A percentile compares a stretch with the other conserved stretches of the same genome.
Conservation (phyloP, 1,140 invertebrate genomes). For the Danaus melanippus region DNA sequence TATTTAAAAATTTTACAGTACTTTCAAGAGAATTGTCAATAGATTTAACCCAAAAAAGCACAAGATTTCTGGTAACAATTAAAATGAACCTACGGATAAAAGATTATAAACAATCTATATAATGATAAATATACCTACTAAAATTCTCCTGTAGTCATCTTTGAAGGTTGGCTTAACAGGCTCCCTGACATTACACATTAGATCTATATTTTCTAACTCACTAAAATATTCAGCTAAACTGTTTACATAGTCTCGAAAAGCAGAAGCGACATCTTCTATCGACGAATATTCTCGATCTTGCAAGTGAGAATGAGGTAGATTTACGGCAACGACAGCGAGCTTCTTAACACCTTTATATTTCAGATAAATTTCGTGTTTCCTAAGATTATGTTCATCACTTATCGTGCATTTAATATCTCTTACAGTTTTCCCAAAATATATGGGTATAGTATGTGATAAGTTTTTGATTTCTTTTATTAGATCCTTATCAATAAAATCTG, state of each 20-base stretch:
- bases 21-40: background rate
- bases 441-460: conserved; percentile 10
- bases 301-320: conserved; percentile 33
- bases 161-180: conserved; percentile 43
- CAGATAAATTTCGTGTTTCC: conserved; percentile 39
- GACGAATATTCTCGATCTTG: conserved; percentile 37
- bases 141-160: conserved; percentile 49
- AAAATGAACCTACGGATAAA: too few relatives aligned
- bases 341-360: conserved; percentile 34
- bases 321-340: conserved; percentile 25
- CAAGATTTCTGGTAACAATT: too few relatives aligned
- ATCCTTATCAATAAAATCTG: conserved; percentile 31
- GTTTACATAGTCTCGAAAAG: conserved; percentile 31
- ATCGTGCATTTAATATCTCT: conserved; percentile 42
- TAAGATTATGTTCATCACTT: conserved; percentile 26
- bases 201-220: conserved; percentile 46
- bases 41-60: conserved; percentile 8
- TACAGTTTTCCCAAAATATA: conserved; percentile 45
- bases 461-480: conserved; percentile 39
- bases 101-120: too few relatives aligned
- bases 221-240: conserved; percentile 40
- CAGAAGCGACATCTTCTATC: conserved; percentile 33
- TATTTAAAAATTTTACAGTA: too few relatives aligned
- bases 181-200: conserved; percentile 42
- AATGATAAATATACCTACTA: conserved; percentile 27